Evolutionary conservation across 2,113 vertebrate species (phyloP).

Genomic region (Nestor notabilis): DNA sequence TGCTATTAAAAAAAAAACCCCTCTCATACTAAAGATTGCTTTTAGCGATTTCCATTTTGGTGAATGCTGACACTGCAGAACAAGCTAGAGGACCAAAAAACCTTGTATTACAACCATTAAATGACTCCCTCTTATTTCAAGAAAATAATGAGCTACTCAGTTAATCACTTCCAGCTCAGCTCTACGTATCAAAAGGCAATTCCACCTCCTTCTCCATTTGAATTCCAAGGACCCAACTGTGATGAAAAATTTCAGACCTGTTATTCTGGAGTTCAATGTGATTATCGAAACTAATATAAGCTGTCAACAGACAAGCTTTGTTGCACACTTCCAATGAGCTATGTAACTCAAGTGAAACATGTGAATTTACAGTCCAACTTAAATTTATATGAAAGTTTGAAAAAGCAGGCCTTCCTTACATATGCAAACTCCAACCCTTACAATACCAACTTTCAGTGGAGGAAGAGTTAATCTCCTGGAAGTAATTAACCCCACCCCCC

Average conservation of each 20-base stretch:
- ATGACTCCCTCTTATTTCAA: constrained; percentile 66
- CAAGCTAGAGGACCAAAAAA: constrained; percentile 65
- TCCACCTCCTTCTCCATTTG: neutral
- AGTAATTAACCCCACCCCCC: neutral
- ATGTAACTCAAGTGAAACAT: neutral
- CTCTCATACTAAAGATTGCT: constrained; percentile 67
- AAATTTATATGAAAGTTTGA: neutral
- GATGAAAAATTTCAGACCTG: constrained; percentile 17
- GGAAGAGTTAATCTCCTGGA: neutral
- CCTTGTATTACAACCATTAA: constrained; percentile 73
- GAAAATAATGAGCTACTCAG: constrained; percentile 72
- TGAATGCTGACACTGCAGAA: constrained; percentile 82
- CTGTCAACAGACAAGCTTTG: neutral
- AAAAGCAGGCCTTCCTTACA: neutral
- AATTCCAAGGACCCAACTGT: neutral
- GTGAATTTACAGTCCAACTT: neutral
- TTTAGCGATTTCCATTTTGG: constrained; percentile 81
- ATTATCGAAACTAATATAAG: neutral
- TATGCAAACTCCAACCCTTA: neutral
- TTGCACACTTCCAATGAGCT: neutral
- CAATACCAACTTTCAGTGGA: neutral
- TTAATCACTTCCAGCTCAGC: constrained; percentile 75
- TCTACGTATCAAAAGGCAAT: constrained; percentile 35
- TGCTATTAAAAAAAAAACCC: neutral
- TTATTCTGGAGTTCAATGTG: neutral